These are phyloP conservation scores for Abrostola tripartita DNA, from an alignment of 2,888 invertebrate species.

Conservation along the genomic window DNA sequence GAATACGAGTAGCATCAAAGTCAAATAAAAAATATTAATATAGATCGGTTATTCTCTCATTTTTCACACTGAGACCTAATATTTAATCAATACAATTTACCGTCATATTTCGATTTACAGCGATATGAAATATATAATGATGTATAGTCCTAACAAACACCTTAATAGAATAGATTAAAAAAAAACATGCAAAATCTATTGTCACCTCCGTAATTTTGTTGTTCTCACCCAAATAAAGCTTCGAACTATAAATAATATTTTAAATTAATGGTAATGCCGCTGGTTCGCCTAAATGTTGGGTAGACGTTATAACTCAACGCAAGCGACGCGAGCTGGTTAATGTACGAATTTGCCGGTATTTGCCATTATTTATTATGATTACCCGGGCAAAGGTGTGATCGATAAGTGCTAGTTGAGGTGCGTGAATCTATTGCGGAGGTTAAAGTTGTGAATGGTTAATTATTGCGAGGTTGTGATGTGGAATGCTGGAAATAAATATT, in stretches of 20 bases:
- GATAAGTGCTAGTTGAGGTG: conserved; percentile 64
- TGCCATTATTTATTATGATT: conserved; percentile 83
- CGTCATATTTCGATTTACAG: too few species aligned
- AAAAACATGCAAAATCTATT: conserved; percentile 10
- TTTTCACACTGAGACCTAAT: too few species aligned
- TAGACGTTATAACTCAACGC: conserved; percentile 82
- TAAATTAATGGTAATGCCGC: conserved; percentile 87
- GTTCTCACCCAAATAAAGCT: conserved; percentile 67
- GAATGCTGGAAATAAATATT: conserved; percentile 9
- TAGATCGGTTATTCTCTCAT: too few species aligned
- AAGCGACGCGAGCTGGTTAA: conserved; percentile 77
- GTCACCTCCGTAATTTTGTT: conserved; percentile 57
- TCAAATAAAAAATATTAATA: too few species aligned
- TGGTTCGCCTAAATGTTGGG: conserved; percentile 82
- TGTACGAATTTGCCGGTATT: conserved; percentile 75
- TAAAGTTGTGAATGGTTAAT: conserved; percentile 20
- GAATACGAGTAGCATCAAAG: too few species aligned
- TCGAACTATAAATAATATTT: conserved; percentile 87
- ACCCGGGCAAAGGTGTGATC: conserved; percentile 74
- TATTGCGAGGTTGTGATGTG: conserved; percentile 3
- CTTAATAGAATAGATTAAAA: background rate
- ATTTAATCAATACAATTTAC: too few species aligned
- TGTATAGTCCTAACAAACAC: too few species aligned
- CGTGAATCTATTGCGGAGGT: conserved; percentile 34
- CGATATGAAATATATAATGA: too few species aligned